Evolutionary conservation across 2,888 invertebrate genomes (phyloP).

Genomic region (Chrysodeixis includens): DNA sequence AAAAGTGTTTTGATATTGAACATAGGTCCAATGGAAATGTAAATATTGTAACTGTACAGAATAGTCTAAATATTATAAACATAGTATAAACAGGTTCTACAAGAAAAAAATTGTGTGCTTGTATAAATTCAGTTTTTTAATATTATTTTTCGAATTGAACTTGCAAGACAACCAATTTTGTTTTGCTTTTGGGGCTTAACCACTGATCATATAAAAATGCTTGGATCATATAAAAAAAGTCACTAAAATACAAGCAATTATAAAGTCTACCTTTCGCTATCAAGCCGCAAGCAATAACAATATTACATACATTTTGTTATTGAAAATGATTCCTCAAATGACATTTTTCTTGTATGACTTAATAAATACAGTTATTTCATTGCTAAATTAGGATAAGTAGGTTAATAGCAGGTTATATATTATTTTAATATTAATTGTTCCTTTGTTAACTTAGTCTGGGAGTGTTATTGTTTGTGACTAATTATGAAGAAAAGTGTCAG

Average conservation of each 20-base stretch:
- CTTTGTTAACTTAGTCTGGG: constrained; percentile 2
- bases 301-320: no score
- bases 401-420: not conserved
- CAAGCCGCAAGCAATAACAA: not conserved
- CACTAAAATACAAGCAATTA: no score
- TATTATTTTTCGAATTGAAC: no score
- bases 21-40: not conserved
- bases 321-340: not conserved
- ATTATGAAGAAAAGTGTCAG: not conserved
- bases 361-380: not conserved
- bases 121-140: not conserved
- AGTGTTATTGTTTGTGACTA: not conserved
- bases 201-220: no score
- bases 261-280: no score
- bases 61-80: not conserved
- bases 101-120: no score
- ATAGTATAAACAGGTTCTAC: no score
- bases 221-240: no score
- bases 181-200: no score
- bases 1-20: not conserved
- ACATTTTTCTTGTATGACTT: not conserved
- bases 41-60: not conserved
- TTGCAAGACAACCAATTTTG: no score
- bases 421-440: constrained; percentile 3
- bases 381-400: constrained; percentile 2